Conservation (phyloP, 2,888 invertebrate species). For the Apotomis capreana region DNA sequence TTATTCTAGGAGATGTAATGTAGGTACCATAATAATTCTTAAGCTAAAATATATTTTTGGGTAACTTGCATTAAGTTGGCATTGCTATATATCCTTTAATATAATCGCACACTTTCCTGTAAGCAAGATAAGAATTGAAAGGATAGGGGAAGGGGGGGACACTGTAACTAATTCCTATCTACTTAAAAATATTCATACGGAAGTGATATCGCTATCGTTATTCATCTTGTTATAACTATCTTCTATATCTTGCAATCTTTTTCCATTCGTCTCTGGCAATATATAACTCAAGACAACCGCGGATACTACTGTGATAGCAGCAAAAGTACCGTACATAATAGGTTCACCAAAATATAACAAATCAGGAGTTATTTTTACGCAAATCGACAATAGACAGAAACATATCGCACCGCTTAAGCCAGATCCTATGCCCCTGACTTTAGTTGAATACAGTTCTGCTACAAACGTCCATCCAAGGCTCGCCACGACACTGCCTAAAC, state of each 20-base stretch:
- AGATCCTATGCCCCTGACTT: conserved; percentile 61
- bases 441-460: conserved; percentile 61
- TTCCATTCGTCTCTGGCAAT: conserved; percentile 75
- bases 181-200: conserved; percentile 1
- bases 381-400: conserved; percentile 55
- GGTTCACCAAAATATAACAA: conserved; percentile 54
- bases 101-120: too few species aligned
- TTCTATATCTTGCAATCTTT: conserved; percentile 87
- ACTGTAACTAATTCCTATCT: too few species aligned
- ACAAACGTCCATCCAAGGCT: conserved; percentile 61
- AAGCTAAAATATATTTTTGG: too few species aligned
- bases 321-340: conserved; percentile 56
- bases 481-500: conserved; percentile 51
- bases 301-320: conserved; percentile 50
- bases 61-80: too few species aligned
- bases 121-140: too few species aligned
- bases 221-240: conserved; percentile 65
- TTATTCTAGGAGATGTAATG: too few species aligned
- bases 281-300: conserved; percentile 53
- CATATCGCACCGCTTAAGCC: conserved; percentile 57
- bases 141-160: too few species aligned
- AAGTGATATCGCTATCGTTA: conserved; percentile 15
- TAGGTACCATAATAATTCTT: too few species aligned
- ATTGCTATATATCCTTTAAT: too few species aligned
- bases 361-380: conserved; percentile 59